Conservation (phyloP, 35 echinoderm and acorn worm species). For the Chiridota heheva region DNA sequence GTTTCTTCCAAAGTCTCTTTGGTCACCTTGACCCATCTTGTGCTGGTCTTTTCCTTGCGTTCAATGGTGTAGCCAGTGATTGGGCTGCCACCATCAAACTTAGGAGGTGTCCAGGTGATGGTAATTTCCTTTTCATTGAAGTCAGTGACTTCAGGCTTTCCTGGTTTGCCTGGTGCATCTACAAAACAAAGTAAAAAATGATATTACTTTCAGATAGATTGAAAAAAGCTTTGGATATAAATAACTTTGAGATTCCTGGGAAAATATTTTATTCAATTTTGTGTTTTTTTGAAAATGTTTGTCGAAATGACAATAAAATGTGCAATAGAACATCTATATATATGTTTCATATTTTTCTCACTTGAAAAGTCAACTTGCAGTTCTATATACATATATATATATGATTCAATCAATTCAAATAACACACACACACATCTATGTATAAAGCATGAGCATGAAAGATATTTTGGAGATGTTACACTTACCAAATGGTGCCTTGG, state of each 20-base stretch:
- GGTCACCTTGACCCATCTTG: conserved; percentile 56
- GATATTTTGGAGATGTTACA: too few relatives aligned
- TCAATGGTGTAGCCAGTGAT: conserved; percentile 44
- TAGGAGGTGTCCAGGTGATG: conserved; percentile 61
- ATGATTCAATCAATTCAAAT: too few relatives aligned
- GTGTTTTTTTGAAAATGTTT: conserved; percentile 49
- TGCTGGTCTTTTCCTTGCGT: conserved; percentile 47
- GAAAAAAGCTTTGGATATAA: too few relatives aligned
- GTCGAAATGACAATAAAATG: too few relatives aligned
- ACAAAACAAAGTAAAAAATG: conserved; percentile 1
- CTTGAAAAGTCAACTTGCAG: conserved; percentile 69
- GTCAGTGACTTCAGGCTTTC: conserved; percentile 45
- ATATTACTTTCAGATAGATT: background rate
- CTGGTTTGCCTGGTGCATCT: conserved; percentile 69
- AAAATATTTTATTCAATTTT: conserved; percentile 67
- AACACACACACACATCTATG: too few relatives aligned
- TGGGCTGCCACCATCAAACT: conserved; percentile 69
- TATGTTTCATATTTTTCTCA: too few relatives aligned
- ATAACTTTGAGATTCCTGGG: too few relatives aligned
- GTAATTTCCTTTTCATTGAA: conserved; percentile 52
- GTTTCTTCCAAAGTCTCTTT: conserved; percentile 15
- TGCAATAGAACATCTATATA: too few relatives aligned
- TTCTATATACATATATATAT: conserved; percentile 66
- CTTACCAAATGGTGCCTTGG: conserved; percentile 71
- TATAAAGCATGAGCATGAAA: too few relatives aligned